A percentile compares a stretch with the other conserved stretches of the same genome.
phyloP scores from a whole-genome alignment of 2,797 vertebrate species.

The Chromobotia macracanthus region DNA sequence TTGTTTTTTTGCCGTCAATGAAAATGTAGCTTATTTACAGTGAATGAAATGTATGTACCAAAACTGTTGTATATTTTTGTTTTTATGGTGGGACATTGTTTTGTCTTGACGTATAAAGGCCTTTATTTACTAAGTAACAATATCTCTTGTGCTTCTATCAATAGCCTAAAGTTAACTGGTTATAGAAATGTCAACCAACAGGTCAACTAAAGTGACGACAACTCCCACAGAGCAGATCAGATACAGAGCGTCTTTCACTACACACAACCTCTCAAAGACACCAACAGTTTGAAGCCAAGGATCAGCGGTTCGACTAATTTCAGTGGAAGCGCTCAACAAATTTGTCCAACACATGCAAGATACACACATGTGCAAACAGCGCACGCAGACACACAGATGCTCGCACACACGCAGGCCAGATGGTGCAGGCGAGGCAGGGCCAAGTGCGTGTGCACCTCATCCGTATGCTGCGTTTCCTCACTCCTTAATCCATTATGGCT shows the following conservation, averaged over 20 bases:
- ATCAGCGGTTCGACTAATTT: conserved; percentile 43
- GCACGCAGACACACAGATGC: conserved; percentile 56
- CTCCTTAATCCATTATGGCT: conserved; percentile 39
- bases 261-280: conserved; percentile 1
- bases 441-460: conserved; percentile 48
- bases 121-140: no score
- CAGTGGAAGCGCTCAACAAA: conserved; percentile 37
- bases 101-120: no score
- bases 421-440: conserved; percentile 58
- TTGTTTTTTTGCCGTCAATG: no score
- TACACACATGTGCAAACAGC: conserved; percentile 27
- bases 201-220: background rate
- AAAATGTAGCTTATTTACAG: no score
- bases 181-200: background rate
- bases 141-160: background rate
- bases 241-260: background rate
- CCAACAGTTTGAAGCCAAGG: conserved; percentile 18
- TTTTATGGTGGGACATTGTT: no score
- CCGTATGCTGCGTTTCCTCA: conserved; percentile 51
- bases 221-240: background rate
- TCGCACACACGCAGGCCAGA: conserved; percentile 54
- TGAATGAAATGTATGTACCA: no score
- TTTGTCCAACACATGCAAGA: conserved; percentile 43
- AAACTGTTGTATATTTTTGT: no score
- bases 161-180: background rate